These are phyloP conservation scores for Odontomachus brunneus DNA, from an alignment of 1,140 invertebrate genomes.

Conservation along the genomic window DNA sequence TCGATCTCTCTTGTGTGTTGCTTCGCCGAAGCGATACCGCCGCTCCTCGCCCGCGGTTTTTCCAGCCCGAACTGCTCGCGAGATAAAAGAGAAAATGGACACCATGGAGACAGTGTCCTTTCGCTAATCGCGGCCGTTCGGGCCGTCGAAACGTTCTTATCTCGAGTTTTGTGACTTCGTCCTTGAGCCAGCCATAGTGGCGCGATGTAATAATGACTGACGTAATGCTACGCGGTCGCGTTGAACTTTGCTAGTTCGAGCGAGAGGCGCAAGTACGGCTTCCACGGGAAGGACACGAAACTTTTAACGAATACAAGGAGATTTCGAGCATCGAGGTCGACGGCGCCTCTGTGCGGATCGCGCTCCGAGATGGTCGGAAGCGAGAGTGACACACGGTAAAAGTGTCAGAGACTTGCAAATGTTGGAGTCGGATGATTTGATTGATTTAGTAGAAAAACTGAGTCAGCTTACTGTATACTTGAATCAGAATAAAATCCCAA, in stretches of 20 bases:
- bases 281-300: not conserved
- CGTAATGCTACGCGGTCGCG: not conserved
- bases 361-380: not conserved
- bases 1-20: not conserved
- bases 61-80: too few relatives aligned
- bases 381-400: not conserved
- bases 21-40: too few relatives aligned
- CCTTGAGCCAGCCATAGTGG: not conserved
- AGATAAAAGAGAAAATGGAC: too few relatives aligned
- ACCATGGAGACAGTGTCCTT: not conserved
- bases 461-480: too few relatives aligned
- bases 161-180: not conserved
- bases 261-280: not conserved
- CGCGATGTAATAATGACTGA: conserved; percentile 8
- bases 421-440: too few relatives aligned
- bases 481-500: too few relatives aligned
- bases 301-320: conserved; percentile 33
- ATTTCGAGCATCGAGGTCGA: conserved; percentile 7
- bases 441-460: too few relatives aligned
- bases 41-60: too few relatives aligned
- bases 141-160: not conserved
- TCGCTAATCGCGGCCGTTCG: not conserved
- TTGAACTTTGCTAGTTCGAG: not conserved
- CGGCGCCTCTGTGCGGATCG: not conserved
- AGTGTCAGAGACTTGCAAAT: not conserved